Base-by-base conservation (phyloP, 2,888 invertebrate species). In the Rotaria macrura region DNA sequence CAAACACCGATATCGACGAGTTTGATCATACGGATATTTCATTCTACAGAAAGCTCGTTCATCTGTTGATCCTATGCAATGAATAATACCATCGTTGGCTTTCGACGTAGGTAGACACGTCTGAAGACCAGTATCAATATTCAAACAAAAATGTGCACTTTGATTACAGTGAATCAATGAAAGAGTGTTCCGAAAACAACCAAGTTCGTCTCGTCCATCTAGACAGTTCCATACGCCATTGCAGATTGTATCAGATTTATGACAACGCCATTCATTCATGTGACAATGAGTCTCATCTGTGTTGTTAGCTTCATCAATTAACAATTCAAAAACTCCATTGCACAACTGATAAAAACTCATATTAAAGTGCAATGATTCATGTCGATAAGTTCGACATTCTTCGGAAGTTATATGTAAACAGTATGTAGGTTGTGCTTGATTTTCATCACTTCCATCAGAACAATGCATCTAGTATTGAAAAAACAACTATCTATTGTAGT, bases 351-450 rank as follows among this genome's bases (percentile, higher is more conserved):
- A 1, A 9, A 72, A 72, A 17, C 34, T 72, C 20, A 72, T 20
- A 72, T 38, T 72, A 20, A 38, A 72, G 6, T 20, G 72, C 34
- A 1, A 1, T 38, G 72, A 10, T 38, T 38, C 4, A 34, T 14
- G 1, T 12, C 38, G 72, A 38, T 20, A 14, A 72, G 2, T 17
- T 29, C 38, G 20, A 72, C 72, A 72, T 34, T 72, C 72, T 4
- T 72, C 38, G 0, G 14, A 14, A 23, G 5, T 1, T 38, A 5
- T 14, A 5, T 38, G 1, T 29, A 38, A 7, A 20, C 72, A 55
- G 7, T 6, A 47, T n/a, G n/a, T 3, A 55, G 4, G 25, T 1
- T 2, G 2, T 1, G 23, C 3, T 3, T 1, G 4, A 5, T 6
- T 5, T 72, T 72, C 72, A 38, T 72, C 72, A 34, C 34, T 72